Conservation (phyloP, 2,888 invertebrate genomes). For the Clitarchus hookeri region DNA sequence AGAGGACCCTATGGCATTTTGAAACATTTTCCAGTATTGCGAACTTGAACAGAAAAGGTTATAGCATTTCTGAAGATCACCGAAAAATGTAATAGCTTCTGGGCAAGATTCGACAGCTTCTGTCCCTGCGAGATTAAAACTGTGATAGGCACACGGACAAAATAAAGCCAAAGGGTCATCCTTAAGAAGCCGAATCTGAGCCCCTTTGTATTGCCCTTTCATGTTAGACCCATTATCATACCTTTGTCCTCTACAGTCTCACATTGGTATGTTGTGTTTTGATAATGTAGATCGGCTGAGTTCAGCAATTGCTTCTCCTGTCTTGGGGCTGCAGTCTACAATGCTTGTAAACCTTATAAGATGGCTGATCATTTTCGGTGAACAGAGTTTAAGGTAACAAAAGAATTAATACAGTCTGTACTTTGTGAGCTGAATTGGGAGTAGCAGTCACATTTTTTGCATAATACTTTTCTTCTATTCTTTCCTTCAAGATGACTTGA, state of each 20-base stretch:
- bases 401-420: too few species aligned
- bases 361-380: not conserved
- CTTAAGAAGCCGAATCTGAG: not conserved
- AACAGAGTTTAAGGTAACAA: not conserved
- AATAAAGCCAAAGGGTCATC: conserved; percentile 1
- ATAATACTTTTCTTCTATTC: too few species aligned
- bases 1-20: not conserved
- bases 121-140: not conserved
- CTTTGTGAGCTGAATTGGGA: too few species aligned
- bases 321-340: too few species aligned
- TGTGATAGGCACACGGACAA: conserved; percentile 4
- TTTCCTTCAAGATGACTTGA: too few species aligned
- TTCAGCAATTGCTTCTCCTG: too few species aligned
- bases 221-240: conserved; percentile 26
- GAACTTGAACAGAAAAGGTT: not conserved
- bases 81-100: not conserved
- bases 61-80: not conserved
- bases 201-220: conserved; percentile 22
- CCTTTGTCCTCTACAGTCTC: conserved; percentile 18
- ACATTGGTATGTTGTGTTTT: not conserved
- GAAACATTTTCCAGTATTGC: not conserved
- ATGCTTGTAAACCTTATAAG: too few species aligned
- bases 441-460: not conserved
- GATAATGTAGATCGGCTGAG: too few species aligned
- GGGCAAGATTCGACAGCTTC: not conserved